phyloP scores from a whole-genome alignment of 1,140 invertebrate species.

The Cotesia chilonis region DNA sequence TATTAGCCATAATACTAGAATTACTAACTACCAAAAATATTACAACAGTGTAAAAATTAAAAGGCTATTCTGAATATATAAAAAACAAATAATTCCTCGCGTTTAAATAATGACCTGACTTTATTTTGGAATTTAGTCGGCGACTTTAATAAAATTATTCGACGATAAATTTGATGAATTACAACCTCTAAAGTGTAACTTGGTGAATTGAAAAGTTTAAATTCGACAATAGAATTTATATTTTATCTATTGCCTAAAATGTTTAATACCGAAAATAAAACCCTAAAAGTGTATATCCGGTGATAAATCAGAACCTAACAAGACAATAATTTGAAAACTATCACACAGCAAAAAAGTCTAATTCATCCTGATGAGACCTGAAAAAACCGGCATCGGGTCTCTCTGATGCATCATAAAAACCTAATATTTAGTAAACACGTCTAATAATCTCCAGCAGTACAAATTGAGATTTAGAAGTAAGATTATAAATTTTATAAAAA shows the following conservation, averaged over 20 bases:
- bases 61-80: neutral
- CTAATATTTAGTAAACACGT: slow-evolving; percentile 9
- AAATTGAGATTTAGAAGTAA: neutral
- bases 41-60: too few species aligned
- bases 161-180: too few species aligned
- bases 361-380: slow-evolving; percentile 39
- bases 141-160: too few species aligned
- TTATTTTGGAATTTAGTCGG: neutral
- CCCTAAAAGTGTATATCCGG: slow-evolving; percentile 47
- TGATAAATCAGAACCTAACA: slow-evolving; percentile 58
- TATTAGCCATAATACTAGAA: too few species aligned
- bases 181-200: too few species aligned
- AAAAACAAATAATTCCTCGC: neutral
- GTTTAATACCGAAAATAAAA: too few species aligned
- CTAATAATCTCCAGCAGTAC: too few species aligned
- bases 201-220: too few species aligned
- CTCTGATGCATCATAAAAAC: neutral
- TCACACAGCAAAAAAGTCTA: slow-evolving; percentile 57
- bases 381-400: neutral
- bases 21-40: too few species aligned
- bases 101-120: neutral
- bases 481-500: neutral
- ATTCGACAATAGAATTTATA: too few species aligned
- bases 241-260: too few species aligned
- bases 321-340: slow-evolving; percentile 58